phyloP scores from a whole-genome alignment of 2,888 invertebrate genomes.

The Xanthia icteritia region DNA sequence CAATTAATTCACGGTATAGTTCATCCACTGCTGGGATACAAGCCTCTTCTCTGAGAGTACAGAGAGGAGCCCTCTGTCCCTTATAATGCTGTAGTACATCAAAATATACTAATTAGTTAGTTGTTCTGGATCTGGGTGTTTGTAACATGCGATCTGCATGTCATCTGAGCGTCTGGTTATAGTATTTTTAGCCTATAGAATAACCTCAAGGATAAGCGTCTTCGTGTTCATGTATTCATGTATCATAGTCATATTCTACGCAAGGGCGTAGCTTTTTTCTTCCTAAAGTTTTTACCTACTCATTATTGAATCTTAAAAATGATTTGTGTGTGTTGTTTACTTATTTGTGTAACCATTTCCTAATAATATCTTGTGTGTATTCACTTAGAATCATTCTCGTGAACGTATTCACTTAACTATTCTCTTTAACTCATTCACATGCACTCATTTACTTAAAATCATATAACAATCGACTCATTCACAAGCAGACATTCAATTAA shows the following conservation, averaged over 20 bases:
- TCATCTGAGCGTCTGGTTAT: no score
- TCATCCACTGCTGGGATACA: no score
- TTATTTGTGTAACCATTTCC: neutral
- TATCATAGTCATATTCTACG: neutral
- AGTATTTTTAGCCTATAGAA: neutral
- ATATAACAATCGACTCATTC: neutral
- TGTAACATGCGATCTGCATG: accelerated
- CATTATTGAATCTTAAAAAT: neutral
- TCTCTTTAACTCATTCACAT: neutral
- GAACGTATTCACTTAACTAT: neutral
- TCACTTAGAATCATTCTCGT: neutral
- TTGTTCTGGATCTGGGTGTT: neutral
- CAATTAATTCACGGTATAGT: no score
- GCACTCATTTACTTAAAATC: neutral
- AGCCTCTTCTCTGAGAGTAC: no score
- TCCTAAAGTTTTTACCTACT: neutral
- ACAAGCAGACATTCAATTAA: neutral
- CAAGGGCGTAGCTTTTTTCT: neutral
- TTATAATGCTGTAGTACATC: no score
- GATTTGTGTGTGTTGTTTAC: neutral
- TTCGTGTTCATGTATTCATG: conserved; percentile 4
- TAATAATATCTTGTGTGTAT: neutral
- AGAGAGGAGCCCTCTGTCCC: no score
- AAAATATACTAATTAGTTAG: neutral
- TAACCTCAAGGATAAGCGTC: neutral